Evolutionary conservation across 2,888 invertebrate species (phyloP).

Genomic region (Troides oblongomaculatus): DNA sequence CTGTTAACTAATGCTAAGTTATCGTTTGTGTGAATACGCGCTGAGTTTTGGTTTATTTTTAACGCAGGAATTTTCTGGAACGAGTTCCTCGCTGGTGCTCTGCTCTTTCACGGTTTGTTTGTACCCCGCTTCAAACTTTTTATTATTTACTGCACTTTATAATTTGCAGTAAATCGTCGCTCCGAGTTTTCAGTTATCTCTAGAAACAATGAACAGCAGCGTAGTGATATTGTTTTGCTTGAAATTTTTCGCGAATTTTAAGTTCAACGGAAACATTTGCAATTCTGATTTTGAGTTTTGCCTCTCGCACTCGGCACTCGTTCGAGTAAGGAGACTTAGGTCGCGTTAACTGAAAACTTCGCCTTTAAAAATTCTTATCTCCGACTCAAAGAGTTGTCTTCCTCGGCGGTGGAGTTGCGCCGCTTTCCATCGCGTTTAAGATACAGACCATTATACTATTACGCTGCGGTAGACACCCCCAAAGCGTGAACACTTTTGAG

Average conservation of each 20-base stretch:
- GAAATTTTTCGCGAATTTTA: too few species aligned
- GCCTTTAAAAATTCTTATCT: slow-evolving; percentile 7
- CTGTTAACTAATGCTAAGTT: slow-evolving; percentile 66
- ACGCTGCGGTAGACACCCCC: slow-evolving; percentile 62
- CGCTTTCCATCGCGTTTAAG: slow-evolving; percentile 28
- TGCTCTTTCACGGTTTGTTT: slow-evolving; percentile 4
- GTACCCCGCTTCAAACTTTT: too few species aligned
- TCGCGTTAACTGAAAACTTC: slow-evolving; percentile 7
- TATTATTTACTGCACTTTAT: too few species aligned
- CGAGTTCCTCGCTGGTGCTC: neutral
- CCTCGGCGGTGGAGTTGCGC: slow-evolving; percentile 1
- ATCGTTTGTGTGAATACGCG: slow-evolving; percentile 56
- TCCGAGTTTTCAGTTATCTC: too few species aligned
- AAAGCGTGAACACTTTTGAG: slow-evolving; percentile 61
- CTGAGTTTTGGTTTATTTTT: slow-evolving; percentile 44
- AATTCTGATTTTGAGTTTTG: too few species aligned
- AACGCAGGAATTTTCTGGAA: slow-evolving; percentile 12
- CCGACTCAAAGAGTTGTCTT: slow-evolving; percentile 25
- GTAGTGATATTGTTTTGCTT: too few species aligned
- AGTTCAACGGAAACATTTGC: too few species aligned
- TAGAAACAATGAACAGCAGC: too few species aligned
- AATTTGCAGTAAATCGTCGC: too few species aligned
- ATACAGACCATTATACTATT: slow-evolving; percentile 68
- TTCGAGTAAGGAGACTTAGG: neutral
- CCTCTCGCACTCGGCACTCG: too few species aligned